phyloP scores from a whole-genome alignment of 2,797 vertebrate genomes.

The Crax fasciolata region DNA sequence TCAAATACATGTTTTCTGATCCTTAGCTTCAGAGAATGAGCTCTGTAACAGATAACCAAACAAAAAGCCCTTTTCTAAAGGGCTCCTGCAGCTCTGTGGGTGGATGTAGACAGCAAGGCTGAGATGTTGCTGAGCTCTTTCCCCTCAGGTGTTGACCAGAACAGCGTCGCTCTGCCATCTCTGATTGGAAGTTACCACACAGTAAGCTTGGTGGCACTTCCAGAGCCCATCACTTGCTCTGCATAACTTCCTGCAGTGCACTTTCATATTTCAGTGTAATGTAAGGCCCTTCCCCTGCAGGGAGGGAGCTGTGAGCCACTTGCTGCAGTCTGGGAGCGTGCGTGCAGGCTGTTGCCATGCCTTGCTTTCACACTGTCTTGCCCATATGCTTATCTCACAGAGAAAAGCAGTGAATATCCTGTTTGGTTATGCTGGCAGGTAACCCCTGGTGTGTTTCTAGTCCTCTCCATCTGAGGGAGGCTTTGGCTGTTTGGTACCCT shows the following conservation, averaged over 20 bases:
- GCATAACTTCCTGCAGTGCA: neutral
- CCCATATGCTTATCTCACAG: neutral
- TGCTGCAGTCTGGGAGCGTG: neutral
- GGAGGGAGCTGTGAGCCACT: neutral
- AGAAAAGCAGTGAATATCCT: neutral
- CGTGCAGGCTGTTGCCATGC: fast-evolving
- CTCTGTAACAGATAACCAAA: neutral
- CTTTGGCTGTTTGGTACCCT: neutral
- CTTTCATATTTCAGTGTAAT: neutral
- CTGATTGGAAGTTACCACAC: neutral
- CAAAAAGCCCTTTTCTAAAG: neutral
- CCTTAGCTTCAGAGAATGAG: neutral
- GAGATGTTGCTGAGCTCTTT: neutral
- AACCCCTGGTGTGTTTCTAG: neutral
- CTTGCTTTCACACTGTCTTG: neutral
- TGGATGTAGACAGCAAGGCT: neutral
- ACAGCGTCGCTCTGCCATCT: neutral
- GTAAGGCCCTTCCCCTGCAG: neutral
- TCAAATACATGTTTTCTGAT: neutral
- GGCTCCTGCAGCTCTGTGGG: neutral
- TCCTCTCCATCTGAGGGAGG: neutral
- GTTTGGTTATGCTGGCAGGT: neutral
- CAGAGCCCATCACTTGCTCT: fast-evolving
- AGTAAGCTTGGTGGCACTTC: neutral
- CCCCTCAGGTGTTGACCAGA: neutral